phyloP scores from a whole-genome alignment of 2,888 invertebrate species.

The Epsilonema sp. region DNA sequence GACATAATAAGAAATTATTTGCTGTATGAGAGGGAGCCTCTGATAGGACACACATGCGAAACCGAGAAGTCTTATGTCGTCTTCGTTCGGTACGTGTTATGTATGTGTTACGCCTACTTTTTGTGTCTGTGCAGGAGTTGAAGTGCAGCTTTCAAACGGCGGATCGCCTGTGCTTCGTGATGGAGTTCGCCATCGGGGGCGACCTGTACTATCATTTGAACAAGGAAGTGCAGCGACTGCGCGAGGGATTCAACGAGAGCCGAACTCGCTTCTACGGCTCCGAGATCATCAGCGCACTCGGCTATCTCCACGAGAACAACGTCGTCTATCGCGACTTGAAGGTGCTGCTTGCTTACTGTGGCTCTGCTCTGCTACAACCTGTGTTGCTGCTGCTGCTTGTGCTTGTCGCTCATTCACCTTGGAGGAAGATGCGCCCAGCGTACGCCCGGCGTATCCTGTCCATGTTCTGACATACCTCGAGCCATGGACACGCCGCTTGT shows the following conservation, averaged over 20 bases:
- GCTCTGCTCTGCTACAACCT: neutral
- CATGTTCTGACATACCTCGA: no score
- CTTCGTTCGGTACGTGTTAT: no score
- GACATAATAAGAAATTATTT: no score
- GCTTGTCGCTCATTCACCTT: no score
- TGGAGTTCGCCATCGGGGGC: conserved; percentile 97
- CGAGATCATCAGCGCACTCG: conserved; percentile 89
- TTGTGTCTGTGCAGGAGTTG: conserved; percentile 55
- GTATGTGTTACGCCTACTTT: neutral
- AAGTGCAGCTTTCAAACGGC: conserved; percentile 97
- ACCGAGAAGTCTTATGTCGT: no score
- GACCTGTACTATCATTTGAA: conserved; percentile 88
- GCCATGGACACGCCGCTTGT: no score
- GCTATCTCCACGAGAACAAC: conserved; percentile 68
- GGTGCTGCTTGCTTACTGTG: conserved; percentile 27
- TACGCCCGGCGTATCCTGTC: no score
- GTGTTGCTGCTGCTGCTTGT: no score
- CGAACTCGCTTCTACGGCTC: conserved; percentile 94
- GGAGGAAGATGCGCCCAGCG: no score
- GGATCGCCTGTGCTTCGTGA: conserved; percentile 93
- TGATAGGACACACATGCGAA: no score
- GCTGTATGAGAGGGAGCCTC: no score
- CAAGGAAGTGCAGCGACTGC: conserved; percentile 15
- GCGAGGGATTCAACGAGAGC: conserved; percentile 44
- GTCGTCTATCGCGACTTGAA: conserved; percentile 97